Conservation (phyloP, 2,888 invertebrate genomes). For the Brenthis ino region DNA sequence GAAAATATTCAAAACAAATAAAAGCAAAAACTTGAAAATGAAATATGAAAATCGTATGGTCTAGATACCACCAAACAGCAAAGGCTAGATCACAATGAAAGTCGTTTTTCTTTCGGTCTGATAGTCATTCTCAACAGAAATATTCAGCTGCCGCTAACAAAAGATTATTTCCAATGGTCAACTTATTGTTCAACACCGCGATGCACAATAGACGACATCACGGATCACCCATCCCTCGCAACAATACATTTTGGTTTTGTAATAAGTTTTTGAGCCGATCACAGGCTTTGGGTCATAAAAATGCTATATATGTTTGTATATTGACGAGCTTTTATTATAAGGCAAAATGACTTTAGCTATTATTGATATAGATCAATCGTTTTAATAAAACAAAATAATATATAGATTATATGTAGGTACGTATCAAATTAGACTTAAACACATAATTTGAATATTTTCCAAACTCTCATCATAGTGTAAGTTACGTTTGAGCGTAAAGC, state of each 20-base stretch:
- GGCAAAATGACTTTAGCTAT: background rate
- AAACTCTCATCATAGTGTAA: background rate
- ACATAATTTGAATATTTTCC: background rate
- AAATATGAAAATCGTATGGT: constrained; percentile 24
- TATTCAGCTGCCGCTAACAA: constrained; percentile 72
- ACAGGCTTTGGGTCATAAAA: constrained; percentile 56
- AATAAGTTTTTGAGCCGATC: constrained; percentile 64
- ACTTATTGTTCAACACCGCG: constrained; percentile 70
- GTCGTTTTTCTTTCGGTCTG: constrained; percentile 54
- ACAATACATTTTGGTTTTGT: constrained; percentile 68
- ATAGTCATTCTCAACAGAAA: constrained; percentile 67
- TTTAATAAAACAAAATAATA: background rate
- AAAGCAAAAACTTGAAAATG: background rate
- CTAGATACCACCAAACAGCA: constrained; percentile 23
- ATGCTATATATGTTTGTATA: constrained; percentile 47
- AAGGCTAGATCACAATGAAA: constrained; percentile 31
- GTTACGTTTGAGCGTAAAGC: constrained; percentile 27
- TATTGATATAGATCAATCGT: background rate
- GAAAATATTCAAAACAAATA: background rate
- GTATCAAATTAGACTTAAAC: background rate
- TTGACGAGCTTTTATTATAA: constrained; percentile 38
- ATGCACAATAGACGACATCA: constrained; percentile 69
- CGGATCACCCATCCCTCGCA: constrained; percentile 65
- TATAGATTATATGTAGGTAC: background rate
- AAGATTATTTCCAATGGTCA: constrained; percentile 70